Evolutionary conservation across 1,140 invertebrate species (phyloP), one percentile per base, ranked within the genome.

Genomic region (Zaprionus camerounensis): DNA sequence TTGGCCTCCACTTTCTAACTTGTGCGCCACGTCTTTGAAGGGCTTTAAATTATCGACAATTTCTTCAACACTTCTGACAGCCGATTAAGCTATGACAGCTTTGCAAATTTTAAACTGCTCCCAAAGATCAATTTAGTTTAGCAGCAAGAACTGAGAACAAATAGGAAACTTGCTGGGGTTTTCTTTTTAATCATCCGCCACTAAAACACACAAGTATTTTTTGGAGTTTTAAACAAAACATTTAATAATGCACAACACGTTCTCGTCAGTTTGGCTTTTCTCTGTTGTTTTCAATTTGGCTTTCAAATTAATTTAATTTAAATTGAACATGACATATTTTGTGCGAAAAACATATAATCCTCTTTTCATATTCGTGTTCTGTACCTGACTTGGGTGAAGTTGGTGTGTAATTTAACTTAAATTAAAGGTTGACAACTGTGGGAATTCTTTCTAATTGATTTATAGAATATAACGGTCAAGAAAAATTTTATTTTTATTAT

Each of bases 1-100:
- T 46, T 26, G 36, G 51, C 61, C 65, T 62, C 78, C 31, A 3
- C 22, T 20, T 56, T 34, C 28, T 11, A 38, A 57, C 38, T 41
- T 41, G 13, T 44, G 41, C 5, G 15, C 2, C 5, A 6, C 15
- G n/a, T 6, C 41, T 44, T n/a, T 51, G 15, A 49, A 34, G 34
- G 24, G 55, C 73, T 65, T 76, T 71, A 76, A 71, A 53, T 71
- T 71, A 71, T 65, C 59, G 36, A 65, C 69, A 59, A 41, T 46
- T 55, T 71, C 28, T 69, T 51, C 58, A 31, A 17, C 24, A 59
- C 56, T 55, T 61, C 36, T n/a, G 36, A 26, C 26, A 66, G 58
- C 17, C 31, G 41, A 58, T 72, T 34, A 49, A 55, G 56, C 24
- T 9, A 11, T 12, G 12, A 11, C 13, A 24, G 59, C 34, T 69